phyloP scores from a whole-genome alignment of 2,797 vertebrate genomes.

The Malacoctenus gilli region DNA sequence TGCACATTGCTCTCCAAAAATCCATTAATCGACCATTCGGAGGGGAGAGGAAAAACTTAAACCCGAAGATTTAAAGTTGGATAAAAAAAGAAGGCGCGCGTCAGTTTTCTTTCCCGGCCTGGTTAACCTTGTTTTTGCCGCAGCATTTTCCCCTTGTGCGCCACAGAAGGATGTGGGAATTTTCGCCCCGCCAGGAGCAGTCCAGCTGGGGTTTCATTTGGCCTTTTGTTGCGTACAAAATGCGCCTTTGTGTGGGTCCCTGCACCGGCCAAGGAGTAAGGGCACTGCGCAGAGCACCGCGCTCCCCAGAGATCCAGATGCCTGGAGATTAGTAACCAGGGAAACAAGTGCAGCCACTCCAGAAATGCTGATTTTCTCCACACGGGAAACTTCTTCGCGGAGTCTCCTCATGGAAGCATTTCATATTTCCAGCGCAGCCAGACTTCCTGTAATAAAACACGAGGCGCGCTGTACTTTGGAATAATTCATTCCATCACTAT shows the following conservation, averaged over 20 bases:
- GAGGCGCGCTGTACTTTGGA: not conserved
- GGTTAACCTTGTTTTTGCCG: constrained; percentile 28
- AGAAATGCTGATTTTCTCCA: constrained; percentile 67
- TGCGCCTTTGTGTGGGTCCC: constrained; percentile 83
- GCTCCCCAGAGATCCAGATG: constrained; percentile 83
- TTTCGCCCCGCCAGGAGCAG: constrained; percentile 57
- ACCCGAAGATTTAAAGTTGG: constrained; percentile 11
- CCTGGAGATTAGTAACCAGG: constrained; percentile 86
- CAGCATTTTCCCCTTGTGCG: constrained; percentile 44
- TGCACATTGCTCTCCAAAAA: constrained; percentile 9
- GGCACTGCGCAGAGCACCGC: constrained; percentile 76
- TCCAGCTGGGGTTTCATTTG: constrained; percentile 84
- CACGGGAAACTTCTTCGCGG: constrained; percentile 52
- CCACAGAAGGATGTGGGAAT: constrained; percentile 80
- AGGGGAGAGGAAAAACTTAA: constrained; percentile 16
- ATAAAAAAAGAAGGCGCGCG: constrained; percentile 5
- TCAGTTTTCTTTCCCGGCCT: constrained; percentile 11
- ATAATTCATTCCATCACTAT: no score
- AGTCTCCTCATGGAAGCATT: constrained; percentile 21
- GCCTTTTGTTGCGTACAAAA: constrained; percentile 85
- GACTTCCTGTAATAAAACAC: not conserved
- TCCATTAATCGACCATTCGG: constrained; percentile 13
- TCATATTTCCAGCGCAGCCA: constrained; percentile 38
- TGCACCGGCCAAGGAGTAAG: constrained; percentile 76
- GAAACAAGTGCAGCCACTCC: constrained; percentile 78